phyloP scores from a whole-genome alignment of 92 coral and sea anemone genomes.

The Montipora capitata region DNA sequence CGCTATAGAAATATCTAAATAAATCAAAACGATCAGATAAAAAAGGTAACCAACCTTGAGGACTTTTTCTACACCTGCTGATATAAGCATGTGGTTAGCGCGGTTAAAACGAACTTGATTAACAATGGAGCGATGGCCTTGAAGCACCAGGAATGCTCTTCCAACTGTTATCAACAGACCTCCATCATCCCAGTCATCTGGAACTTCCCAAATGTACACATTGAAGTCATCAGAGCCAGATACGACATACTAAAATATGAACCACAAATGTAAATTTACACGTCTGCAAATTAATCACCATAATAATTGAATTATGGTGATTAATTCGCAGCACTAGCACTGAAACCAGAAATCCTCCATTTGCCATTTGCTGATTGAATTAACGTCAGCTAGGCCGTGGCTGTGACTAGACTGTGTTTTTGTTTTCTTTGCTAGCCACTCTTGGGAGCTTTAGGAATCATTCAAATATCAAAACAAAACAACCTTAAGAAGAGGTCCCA shows the following conservation, averaged over 20 bases:
- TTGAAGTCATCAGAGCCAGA: conserved; percentile 99
- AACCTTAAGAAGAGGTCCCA: too few species aligned
- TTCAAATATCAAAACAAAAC: too few species aligned
- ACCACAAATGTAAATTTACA: neutral
- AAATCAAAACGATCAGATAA: neutral
- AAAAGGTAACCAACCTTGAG: conserved; percentile 79
- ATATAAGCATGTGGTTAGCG: conserved; percentile 87
- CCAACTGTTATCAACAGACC: conserved; percentile 70
- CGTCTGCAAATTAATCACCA: neutral
- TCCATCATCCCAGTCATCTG: conserved; percentile 67
- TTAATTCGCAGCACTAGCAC: too few species aligned
- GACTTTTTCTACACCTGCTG: conserved; percentile 97
- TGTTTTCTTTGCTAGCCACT: too few species aligned
- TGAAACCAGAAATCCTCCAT: too few species aligned
- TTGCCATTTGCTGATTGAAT: too few species aligned
- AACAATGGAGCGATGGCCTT: conserved; percentile 97
- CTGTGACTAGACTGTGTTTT: too few species aligned
- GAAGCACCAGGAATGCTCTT: conserved; percentile 81
- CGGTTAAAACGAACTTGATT: conserved; percentile 96
- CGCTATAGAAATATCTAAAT: too few species aligned
- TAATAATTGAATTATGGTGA: too few species aligned
- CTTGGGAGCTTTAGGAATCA: too few species aligned
- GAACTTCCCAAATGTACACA: conserved; percentile 93
- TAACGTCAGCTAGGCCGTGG: too few species aligned
- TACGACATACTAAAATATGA: conserved; percentile 79